Evolutionary conservation across 2,113 vertebrate species (phyloP), one percentile per base, ranked within the genome.

Genomic region (Cyprinodon tularosa): DNA sequence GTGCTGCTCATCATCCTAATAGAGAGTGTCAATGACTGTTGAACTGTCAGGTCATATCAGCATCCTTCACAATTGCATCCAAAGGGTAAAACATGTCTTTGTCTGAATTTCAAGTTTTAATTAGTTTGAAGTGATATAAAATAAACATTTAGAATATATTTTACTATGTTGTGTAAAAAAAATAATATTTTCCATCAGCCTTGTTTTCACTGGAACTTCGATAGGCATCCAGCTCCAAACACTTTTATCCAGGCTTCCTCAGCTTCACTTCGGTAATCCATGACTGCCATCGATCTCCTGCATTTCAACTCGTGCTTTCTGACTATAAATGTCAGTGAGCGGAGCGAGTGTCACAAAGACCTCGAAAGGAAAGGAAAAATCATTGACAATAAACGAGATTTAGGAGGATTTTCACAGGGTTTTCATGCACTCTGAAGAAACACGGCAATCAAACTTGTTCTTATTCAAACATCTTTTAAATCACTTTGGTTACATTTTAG

Each of bases 401-500:
- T 76, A n/a, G n/a, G 53, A 38, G 66, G 48, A 13, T 60, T 68
- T 71, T 82, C 67, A 45, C 29, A 60, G 69, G 45, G 14, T 69
- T 80, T 57, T 74, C 69, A 71, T 86, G 82, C 72, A 84, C 76
- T 88, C 77, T 71, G 48, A 88, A 85, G 71, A 89, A 84, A 83
- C 79, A 89, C 82, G 61, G 78, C 84, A 79, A 83, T 75, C 77
- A 74, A 66, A 69, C 80, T 12, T 22, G 72, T 82, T 88, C 82
- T 85, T 73, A 81, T 80, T 86, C 79, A 87, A 84, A 85, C 76
- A 75, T 76, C 12, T 85, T 90, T 90, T 87, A 84, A 87, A 80
- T 86, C 40, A 80, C 78, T 90, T 86, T 80, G 86, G 81, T 88
- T 86, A 88, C 85, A 87, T 74, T 78, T 89, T 81, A 87, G 83